Percentiles rank a stretch among this genome's conserved stretches.
These are phyloP conservation scores for Sinocyclocheilus maitianheensis DNA, from an alignment of 2,113 vertebrate genomes.

Conservation along the genomic window DNA sequence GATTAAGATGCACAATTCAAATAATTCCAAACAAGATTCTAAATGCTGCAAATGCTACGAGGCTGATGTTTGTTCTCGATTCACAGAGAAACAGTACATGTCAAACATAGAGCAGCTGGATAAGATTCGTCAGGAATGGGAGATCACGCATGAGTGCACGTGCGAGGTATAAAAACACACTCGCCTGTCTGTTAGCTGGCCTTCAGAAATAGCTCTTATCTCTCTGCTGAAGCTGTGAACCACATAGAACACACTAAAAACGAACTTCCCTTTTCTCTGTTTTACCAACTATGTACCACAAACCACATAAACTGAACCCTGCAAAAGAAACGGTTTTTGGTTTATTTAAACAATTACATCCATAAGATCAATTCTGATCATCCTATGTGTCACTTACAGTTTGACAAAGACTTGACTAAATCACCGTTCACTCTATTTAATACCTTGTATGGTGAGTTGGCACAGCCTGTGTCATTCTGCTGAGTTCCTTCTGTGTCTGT, in stretches of 20 bases:
- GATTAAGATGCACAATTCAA: neutral
- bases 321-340: neutral
- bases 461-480: neutral
- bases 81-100: constrained; percentile 82
- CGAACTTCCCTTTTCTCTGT: constrained; percentile 6
- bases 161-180: constrained; percentile 80
- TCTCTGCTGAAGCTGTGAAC: neutral
- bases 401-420: neutral
- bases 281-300: neutral
- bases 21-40: neutral
- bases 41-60: too few species aligned
- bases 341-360: neutral
- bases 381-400: neutral
- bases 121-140: constrained; percentile 85
- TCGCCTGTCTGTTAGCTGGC: neutral
- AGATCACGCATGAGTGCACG: constrained; percentile 83
- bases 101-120: constrained; percentile 86
- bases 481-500: neutral
- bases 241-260: constrained; percentile 8
- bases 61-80: neutral
- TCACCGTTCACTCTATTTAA: neutral
- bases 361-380: neutral
- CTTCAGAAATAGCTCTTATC: neutral
- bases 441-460: neutral
- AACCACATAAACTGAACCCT: neutral